phyloP scores from a whole-genome alignment of 2,888 invertebrate genomes.

The Agonopterix subpropinquella region DNA sequence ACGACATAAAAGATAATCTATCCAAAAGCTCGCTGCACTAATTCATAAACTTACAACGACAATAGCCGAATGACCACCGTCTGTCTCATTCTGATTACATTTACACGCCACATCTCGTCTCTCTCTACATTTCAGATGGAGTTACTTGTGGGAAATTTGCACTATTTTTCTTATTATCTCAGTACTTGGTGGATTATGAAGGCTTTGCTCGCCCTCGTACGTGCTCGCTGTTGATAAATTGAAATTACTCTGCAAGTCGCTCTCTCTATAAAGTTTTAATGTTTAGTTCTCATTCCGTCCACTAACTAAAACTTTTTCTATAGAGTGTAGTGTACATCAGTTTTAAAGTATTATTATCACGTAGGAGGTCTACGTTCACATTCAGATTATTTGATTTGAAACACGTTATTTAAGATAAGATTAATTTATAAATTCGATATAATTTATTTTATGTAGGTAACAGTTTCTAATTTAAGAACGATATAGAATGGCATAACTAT shows the following conservation, averaged over 20 bases:
- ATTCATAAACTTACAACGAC: no score
- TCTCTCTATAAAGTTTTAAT: slow-evolving; percentile 3
- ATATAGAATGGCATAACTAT: no score
- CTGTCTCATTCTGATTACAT: slow-evolving; percentile 31
- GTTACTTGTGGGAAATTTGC: slow-evolving; percentile 11
- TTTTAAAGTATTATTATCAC: not conserved
- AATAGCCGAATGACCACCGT: slow-evolving; percentile 7
- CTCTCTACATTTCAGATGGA: slow-evolving; percentile 23
- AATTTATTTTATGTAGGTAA: no score
- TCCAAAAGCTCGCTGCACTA: no score
- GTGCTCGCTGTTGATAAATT: slow-evolving; percentile 8
- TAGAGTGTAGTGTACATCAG: not conserved
- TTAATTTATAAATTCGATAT: no score
- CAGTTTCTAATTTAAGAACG: no score
- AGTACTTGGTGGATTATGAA: slow-evolving; percentile 28
- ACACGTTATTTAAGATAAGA: no score
- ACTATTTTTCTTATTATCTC: slow-evolving; percentile 38
- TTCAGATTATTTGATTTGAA: no score
- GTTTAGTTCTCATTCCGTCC: not conserved
- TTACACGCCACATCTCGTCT: slow-evolving; percentile 27
- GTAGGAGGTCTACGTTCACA: no score
- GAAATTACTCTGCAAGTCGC: slow-evolving; percentile 9
- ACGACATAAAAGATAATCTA: no score
- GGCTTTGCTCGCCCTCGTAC: slow-evolving; percentile 26
- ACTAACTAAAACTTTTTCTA: slow-evolving; percentile 2